Conservation (phyloP, 2,888 invertebrate species). For the Oscheius sp. region DNA sequence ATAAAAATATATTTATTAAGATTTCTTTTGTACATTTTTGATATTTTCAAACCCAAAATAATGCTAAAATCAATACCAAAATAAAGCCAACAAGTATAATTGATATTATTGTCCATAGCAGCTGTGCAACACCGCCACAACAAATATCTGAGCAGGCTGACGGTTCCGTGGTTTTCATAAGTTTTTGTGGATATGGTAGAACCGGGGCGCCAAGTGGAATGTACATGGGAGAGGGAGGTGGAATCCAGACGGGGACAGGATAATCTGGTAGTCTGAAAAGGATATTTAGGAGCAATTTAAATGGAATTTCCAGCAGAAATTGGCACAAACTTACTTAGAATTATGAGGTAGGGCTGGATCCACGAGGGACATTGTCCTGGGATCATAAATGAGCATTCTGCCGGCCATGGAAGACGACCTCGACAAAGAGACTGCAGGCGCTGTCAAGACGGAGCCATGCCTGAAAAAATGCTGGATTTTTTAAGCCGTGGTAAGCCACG, state of each 20-base stretch:
- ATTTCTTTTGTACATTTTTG: too few relatives aligned
- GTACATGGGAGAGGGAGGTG: constrained; percentile 33
- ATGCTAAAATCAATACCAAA: constrained; percentile 29
- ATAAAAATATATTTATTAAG: too few relatives aligned
- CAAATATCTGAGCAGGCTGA: constrained; percentile 35
- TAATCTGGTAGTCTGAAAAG: constrained; percentile 29
- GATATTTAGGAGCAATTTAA: background rate
- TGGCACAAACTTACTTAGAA: background rate
- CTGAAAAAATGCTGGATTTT: constrained; percentile 6
- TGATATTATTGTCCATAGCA: constrained; percentile 36
- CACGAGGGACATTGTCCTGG: constrained; percentile 35
- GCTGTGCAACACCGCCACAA: constrained; percentile 34
- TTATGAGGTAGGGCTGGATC: constrained; percentile 28
- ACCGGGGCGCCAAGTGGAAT: constrained; percentile 36
- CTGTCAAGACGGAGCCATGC: constrained; percentile 22
- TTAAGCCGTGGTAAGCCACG: too few relatives aligned
- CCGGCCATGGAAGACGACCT: constrained; percentile 31
- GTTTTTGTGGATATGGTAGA: constrained; percentile 17
- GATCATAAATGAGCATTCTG: constrained; percentile 35
- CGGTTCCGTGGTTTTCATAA: background rate
- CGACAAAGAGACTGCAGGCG: background rate
- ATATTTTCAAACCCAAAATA: constrained; percentile 32
- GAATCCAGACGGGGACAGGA: constrained; percentile 33
- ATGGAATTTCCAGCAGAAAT: background rate
- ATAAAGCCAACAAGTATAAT: constrained; percentile 31